phyloP scores from a whole-genome alignment of 2,888 invertebrate genomes.

The Belgica antarctica region DNA sequence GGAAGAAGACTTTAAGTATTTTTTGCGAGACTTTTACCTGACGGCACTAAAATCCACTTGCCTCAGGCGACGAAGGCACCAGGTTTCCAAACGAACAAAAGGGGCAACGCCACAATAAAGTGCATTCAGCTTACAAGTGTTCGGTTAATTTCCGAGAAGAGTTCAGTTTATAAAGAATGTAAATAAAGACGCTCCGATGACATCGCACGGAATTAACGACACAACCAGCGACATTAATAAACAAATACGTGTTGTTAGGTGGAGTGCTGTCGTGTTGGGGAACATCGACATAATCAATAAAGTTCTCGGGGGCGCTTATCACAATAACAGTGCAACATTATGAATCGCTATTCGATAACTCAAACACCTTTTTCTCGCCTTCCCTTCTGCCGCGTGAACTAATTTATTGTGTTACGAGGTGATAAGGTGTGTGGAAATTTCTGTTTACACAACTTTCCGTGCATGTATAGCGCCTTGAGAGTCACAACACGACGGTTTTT shows the following conservation, averaged over 20 bases:
- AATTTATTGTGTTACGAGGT: slow-evolving; percentile 10
- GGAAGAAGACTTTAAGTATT: not conserved
- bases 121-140: too few species aligned
- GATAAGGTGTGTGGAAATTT: slow-evolving; percentile 18
- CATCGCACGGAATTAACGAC: not conserved
- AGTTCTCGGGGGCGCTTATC: slow-evolving; percentile 5
- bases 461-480: slow-evolving; percentile 15
- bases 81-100: too few species aligned
- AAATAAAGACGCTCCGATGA: too few species aligned
- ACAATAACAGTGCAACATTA: not conserved
- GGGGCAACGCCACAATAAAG: too few species aligned
- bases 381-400: not conserved
- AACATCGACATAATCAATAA: slow-evolving; percentile 9
- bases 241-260: not conserved
- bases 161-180: too few species aligned
- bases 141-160: too few species aligned
- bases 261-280: not conserved
- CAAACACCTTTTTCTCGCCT: slow-evolving; percentile 4
- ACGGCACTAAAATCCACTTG: too few species aligned
- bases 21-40: too few species aligned
- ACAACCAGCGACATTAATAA: not conserved
- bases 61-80: too few species aligned
- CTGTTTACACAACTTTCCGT: not conserved
- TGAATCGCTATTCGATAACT: not conserved
- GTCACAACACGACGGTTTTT: too few species aligned